A percentile compares a stretch with the other conserved stretches of the same genome.
Evolutionary conservation across 37 sponge, comb jelly and placozoan species (phyloP).

Genomic region (Spongilla lacustris): DNA sequence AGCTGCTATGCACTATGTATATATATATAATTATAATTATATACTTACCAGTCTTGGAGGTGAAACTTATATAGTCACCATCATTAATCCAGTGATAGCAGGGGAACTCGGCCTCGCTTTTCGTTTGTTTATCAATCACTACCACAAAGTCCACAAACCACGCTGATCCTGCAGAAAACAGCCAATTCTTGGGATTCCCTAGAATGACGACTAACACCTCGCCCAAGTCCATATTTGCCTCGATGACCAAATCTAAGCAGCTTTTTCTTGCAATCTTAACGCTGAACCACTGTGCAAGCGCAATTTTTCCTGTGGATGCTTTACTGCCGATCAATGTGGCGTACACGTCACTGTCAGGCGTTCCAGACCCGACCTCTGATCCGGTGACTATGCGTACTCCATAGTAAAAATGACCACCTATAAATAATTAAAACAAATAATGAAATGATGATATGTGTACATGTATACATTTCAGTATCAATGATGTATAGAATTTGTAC

Average conservation of each 20-base stretch:
- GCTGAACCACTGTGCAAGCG: background rate
- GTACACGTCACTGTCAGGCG: background rate
- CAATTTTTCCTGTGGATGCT: background rate
- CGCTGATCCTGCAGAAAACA: background rate
- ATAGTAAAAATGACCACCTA: slow-evolving; percentile 7
- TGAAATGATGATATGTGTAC: no score
- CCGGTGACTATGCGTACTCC: slow-evolving; percentile 46
- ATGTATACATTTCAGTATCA: no score
- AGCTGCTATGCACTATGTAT: no score
- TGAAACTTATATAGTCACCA: background rate
- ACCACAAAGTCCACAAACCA: slow-evolving; percentile 38
- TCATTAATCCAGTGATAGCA: slow-evolving; percentile 53
- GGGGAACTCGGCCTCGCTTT: slow-evolving; percentile 8
- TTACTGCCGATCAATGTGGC: slow-evolving; percentile 25
- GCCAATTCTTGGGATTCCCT: slow-evolving; percentile 2
- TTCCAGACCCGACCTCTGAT: background rate
- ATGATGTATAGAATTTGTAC: no score
- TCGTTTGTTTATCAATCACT: background rate
- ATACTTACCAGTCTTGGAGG: slow-evolving; percentile 31
- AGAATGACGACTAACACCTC: slow-evolving; percentile 32
- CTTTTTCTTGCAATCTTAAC: background rate
- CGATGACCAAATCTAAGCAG: slow-evolving; percentile 31
- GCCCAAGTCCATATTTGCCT: slow-evolving; percentile 21
- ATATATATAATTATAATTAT: no score
- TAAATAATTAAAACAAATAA: no score